Evolutionary conservation across 2,888 invertebrate species (phyloP), one percentile per base, ranked within the genome.

Genomic region (Cantharis rufa): DNA sequence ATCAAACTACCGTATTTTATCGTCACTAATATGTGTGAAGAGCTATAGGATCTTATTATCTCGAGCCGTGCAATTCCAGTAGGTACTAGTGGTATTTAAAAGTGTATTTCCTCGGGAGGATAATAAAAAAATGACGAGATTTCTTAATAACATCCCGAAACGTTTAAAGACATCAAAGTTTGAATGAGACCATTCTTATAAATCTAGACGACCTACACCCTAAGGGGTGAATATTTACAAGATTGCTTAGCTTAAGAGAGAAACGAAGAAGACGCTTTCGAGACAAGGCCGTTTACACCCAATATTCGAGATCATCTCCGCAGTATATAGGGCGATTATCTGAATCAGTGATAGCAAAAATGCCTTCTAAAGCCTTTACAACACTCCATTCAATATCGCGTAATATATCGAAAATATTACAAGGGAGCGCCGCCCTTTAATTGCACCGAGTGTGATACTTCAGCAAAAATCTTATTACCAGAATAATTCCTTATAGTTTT

Each of bases 201-300:
- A 75, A 78, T 78, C 78, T 73, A 27, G 72, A 72, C 78, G 78
- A 72, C 72, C 77, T 79, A 74, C 79, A 77, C 76, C 79, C 78
- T 69, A 70, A 72, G 80, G 82, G 81, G 82, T 82, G 82, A 83
- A 83, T 82, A 82, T 82, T 82, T 82, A 83, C 81, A 79, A 82
- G 82, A 80, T 80, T 80, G 80, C 80, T 79, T 48, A 74, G 78
- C 73, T 81, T 81, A 82, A 79, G 80, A 82, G 64, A 70, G 71
- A 74, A 64, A 16, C 78, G 75, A 79, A 79, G 74, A 80, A 79
- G 75, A 71, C 74, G 75, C 66, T 62, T 70, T 66, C n/a, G 71
- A 78, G 78, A 77, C 72, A 75, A 75, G 75, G 80, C 75, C 79
- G 79, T 81, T 81, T 81, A 80, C 81, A 81, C 80, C 78, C 81